Conservation (phyloP, 2,888 invertebrate species). For the Malthinus flaveolus region DNA sequence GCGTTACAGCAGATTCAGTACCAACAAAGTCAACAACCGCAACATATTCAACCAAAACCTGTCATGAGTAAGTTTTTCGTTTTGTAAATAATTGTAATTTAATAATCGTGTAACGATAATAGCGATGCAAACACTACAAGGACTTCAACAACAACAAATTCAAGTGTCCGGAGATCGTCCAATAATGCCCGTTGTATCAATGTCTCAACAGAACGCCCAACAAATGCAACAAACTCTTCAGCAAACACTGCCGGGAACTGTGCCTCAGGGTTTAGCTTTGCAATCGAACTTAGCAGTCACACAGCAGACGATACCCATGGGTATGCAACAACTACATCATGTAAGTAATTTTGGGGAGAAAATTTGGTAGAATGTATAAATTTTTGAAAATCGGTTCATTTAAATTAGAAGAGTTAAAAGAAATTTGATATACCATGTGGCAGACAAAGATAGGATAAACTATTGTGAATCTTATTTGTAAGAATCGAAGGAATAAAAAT, state of each 20-base stretch:
- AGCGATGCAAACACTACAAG: slow-evolving; percentile 64
- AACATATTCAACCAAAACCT: slow-evolving; percentile 60
- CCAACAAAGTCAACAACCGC: slow-evolving; percentile 53
- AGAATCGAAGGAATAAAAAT: too few relatives aligned
- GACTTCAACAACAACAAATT: slow-evolving; percentile 56
- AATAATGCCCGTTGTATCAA: slow-evolving; percentile 69
- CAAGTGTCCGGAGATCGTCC: slow-evolving; percentile 59
- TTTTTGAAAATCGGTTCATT: too few relatives aligned
- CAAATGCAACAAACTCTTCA: slow-evolving; percentile 61
- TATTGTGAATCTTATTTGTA: too few relatives aligned
- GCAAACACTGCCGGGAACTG: slow-evolving; percentile 56
- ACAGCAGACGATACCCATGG: slow-evolving; percentile 54
- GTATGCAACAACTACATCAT: slow-evolving; percentile 64
- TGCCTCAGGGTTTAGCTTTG: slow-evolving; percentile 64
- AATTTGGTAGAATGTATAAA: too few relatives aligned
- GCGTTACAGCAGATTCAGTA: slow-evolving; percentile 46
- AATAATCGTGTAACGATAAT: slow-evolving; percentile 19
- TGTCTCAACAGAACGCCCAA: slow-evolving; percentile 60
- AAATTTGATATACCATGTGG: too few relatives aligned
- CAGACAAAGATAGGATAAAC: too few relatives aligned
- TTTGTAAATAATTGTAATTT: neutral
- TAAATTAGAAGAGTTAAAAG: too few relatives aligned
- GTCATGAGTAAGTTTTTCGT: slow-evolving; percentile 58
- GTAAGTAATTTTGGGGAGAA: too few relatives aligned
- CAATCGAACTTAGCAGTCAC: slow-evolving; percentile 54